Base-by-base conservation (phyloP, 2,888 invertebrate genomes). In the Drosophila diplacantha region DNA sequence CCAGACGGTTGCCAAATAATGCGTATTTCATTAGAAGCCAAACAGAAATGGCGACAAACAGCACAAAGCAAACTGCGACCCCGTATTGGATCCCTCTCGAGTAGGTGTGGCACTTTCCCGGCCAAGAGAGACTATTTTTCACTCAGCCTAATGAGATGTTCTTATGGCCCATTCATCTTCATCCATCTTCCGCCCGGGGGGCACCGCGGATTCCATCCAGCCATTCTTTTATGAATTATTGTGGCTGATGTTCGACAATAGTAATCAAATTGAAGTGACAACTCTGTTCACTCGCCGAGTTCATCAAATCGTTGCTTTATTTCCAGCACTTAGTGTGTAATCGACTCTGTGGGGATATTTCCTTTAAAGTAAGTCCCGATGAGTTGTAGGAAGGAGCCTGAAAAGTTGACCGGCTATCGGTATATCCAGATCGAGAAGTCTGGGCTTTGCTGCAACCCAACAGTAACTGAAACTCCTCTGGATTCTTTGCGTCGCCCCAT, bases 1-100 rank as follows among this genome's bases (percentile, higher is more conserved):
- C 58, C 64, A 57, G 49, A 55, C 71, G 41, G 46, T 41, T 44
- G 68, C 53, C 57, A 60, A 64, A 69, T 72, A 72, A 72, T 72
- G 71, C 43, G 73, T 73, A 69, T 72, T 72, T 72, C 70, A 73
- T 72, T 69, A 58, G 71, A 73, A 44, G 39, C 47, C 58, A 50
- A 53, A 52, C 32, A 38, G 41, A 39, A 69, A 32, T 29, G 65
- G 64, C 39, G 62, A 62, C 62, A 65, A 50, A 24, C 29, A 22
- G 44, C 41, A 60, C 62, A 54, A 26, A 24, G 26, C 37, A 49
- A 59, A 59, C 44, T 37, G n/a, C 56, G 14, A 24, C 5, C 41
- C 6, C 5, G 14, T 6, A 37, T 55, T 22, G 16, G 26, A n/a
- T 11, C 14, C 16, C 18, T 3, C 9, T 29, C 44, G n/a, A 32